A percentile compares a stretch with the other conserved stretches of the same genome.
Conservation (phyloP, 2,113 vertebrate species). For the Malaclemys terrapin region DNA sequence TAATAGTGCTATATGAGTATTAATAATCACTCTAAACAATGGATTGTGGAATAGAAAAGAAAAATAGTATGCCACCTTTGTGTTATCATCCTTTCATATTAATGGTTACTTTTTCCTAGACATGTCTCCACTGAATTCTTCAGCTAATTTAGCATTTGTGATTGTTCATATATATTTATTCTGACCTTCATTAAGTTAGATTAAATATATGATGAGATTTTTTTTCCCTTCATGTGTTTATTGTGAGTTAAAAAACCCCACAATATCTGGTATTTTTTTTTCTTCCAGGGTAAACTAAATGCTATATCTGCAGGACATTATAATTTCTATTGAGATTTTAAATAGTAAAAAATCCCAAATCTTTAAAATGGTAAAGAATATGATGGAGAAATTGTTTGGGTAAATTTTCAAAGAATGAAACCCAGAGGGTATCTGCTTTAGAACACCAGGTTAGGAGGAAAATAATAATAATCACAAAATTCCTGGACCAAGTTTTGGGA, state of each 20-base stretch:
- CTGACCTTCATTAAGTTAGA: neutral
- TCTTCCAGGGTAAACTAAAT: neutral
- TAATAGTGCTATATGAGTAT: slow-evolving; percentile 3
- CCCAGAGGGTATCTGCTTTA: neutral
- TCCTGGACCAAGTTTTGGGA: neutral
- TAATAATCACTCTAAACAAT: neutral
- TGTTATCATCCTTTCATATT: neutral
- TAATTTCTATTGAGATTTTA: neutral
- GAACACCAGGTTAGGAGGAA: neutral
- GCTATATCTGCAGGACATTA: neutral
- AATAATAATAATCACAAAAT: neutral
- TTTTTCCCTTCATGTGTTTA: neutral
- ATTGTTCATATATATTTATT: neutral
- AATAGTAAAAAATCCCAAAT: neutral
- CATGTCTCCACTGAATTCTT: neutral
- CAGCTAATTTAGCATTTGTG: neutral
- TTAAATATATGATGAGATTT: neutral
- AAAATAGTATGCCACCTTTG: neutral
- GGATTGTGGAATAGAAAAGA: neutral
- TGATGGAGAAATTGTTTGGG: too few species aligned
- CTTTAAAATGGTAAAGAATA: too few species aligned
- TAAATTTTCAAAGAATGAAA: neutral
- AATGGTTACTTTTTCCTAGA: neutral
- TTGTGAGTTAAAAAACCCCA: neutral
- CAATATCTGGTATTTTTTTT: neutral